Percentiles rank a stretch among this genome's conserved stretches.
Conservation (phyloP, 2,113 vertebrate genomes). For the Bufo bufo region DNA sequence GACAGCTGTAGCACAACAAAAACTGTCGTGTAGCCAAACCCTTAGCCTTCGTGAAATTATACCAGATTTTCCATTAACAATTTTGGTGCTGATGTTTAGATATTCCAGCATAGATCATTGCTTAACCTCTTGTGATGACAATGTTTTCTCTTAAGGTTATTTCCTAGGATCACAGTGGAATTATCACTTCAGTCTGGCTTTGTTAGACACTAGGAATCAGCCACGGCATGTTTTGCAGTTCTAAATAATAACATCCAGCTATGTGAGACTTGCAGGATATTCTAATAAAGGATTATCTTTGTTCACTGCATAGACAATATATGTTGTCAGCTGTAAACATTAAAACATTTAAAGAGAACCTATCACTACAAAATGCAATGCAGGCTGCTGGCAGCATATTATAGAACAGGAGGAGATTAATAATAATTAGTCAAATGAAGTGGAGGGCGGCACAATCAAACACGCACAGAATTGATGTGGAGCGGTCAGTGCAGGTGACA, state of each 20-base stretch:
- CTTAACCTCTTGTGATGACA: slow-evolving; percentile 5
- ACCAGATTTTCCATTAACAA: too few species aligned
- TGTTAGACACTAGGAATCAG: slow-evolving; percentile 21
- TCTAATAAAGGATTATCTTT: slow-evolving; percentile 40
- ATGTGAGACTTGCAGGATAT: background rate
- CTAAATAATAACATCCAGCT: slow-evolving; percentile 32
- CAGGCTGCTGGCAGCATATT: too few species aligned
- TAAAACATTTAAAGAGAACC: background rate
- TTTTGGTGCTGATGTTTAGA: background rate
- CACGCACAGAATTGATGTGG: too few species aligned
- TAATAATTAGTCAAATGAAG: too few species aligned
- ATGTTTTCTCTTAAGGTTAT: slow-evolving; percentile 16
- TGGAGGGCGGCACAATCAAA: too few species aligned
- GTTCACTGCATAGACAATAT: slow-evolving; percentile 1
- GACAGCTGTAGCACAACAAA: too few species aligned
- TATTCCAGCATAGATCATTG: background rate
- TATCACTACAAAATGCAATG: too few species aligned
- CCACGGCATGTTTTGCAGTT: background rate
- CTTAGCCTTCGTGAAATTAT: too few species aligned
- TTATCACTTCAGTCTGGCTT: slow-evolving; percentile 2
- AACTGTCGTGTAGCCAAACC: too few species aligned
- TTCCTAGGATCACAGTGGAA: slow-evolving; percentile 14
- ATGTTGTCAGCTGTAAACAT: background rate
- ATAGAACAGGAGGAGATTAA: too few species aligned
- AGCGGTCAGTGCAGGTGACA: too few species aligned